These are phyloP conservation scores for Coreoperca whiteheadi DNA, from an alignment of 2,113 vertebrate genomes.

Conservation along the genomic window DNA sequence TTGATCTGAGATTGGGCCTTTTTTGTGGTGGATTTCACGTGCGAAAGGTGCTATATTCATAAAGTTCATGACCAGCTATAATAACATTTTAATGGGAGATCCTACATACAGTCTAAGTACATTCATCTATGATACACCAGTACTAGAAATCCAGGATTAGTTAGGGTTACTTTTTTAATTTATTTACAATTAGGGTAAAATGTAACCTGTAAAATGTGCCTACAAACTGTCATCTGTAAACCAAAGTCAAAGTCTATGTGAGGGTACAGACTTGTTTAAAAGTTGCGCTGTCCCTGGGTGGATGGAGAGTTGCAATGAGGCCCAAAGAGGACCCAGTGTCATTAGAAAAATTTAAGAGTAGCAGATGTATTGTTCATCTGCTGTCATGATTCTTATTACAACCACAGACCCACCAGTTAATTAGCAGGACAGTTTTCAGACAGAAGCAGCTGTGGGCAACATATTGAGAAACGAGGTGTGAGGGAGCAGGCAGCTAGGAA, in stretches of 20 bases:
- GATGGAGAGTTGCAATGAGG: constrained; percentile 23
- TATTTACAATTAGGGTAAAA: background rate
- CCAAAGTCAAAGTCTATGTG: constrained; percentile 43
- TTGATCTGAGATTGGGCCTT: background rate
- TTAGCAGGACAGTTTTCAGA: constrained; percentile 82
- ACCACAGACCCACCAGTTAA: constrained; percentile 76
- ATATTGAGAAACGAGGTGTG: constrained; percentile 77
- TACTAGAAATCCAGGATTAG: background rate
- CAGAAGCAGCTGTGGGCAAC: constrained; percentile 80
- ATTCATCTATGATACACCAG: constrained; percentile 12
- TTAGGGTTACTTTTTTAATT: background rate
- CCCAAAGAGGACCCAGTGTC: constrained; percentile 55
- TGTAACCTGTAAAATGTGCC: constrained; percentile 11
- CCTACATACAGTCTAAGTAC: background rate
- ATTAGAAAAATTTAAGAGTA: constrained; percentile 70
- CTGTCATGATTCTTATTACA: constrained; percentile 78
- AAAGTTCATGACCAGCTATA: background rate
- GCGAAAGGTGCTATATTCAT: no score
- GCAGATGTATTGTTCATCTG: constrained; percentile 82
- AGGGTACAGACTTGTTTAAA: constrained; percentile 20
- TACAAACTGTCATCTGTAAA: constrained; percentile 23
- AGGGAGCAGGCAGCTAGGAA: constrained; percentile 52
- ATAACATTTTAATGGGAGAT: background rate
- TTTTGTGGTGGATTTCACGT: background rate
- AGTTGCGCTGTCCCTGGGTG: constrained; percentile 30